Evolutionary conservation across 53 echinoderm and acorn worm species (phyloP).

Genomic region (Stichopus horrens): DNA sequence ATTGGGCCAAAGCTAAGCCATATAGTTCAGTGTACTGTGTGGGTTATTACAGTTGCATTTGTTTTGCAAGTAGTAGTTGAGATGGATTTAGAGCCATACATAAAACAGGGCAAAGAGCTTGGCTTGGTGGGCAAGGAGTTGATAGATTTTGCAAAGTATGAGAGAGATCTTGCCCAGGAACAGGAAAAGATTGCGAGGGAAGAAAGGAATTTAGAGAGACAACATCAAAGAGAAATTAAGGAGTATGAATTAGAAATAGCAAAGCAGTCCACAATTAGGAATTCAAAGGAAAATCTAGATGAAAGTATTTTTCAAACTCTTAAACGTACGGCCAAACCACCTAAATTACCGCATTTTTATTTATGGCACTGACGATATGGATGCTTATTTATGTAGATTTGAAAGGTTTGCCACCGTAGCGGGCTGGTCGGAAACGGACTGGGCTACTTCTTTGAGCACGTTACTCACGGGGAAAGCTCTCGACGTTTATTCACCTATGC

Average conservation of each 20-base stretch:
- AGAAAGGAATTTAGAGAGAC: slow-evolving; percentile 44
- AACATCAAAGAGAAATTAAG: slow-evolving; percentile 47
- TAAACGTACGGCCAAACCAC: background rate
- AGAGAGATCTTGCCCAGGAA: background rate
- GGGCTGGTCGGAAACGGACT: slow-evolving; percentile 41
- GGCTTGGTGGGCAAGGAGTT: background rate
- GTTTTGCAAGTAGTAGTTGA: no score
- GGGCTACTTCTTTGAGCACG: slow-evolving; percentile 51
- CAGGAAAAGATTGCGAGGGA: slow-evolving; percentile 27
- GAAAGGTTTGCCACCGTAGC: slow-evolving; percentile 48
- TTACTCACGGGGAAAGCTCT: slow-evolving; percentile 44
- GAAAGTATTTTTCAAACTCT: background rate
- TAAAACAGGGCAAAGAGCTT: background rate
- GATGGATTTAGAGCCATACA: background rate
- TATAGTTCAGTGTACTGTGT: no score
- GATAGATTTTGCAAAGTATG: background rate
- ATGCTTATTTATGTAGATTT: slow-evolving; percentile 51
- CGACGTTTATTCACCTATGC: slow-evolving; percentile 49
- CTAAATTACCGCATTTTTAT: slow-evolving; percentile 49
- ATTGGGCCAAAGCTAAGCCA: no score
- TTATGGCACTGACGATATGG: slow-evolving; percentile 50
- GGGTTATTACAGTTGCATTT: no score
- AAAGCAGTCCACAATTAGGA: background rate
- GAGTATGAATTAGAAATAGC: slow-evolving; percentile 46
- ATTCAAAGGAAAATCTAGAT: background rate